Conservation (phyloP, 2,888 invertebrate species). For the Heteromyza rotundicornis region DNA sequence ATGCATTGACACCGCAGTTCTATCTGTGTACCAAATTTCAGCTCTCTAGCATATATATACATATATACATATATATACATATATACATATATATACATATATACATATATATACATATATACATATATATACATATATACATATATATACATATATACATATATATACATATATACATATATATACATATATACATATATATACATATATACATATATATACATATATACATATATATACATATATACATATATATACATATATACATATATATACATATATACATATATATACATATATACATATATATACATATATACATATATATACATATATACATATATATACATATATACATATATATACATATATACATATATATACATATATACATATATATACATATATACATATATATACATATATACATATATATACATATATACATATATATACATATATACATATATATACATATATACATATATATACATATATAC, state of each 20-base stretch:
- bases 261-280: constrained; percentile 4
- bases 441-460: constrained; percentile 7
- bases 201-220: constrained; percentile 1
- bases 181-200: too few relatives aligned
- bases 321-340: background rate
- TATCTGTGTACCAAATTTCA: too few relatives aligned
- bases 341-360: constrained; percentile 3
- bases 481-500: too few relatives aligned
- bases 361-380: constrained; percentile 10
- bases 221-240: constrained; percentile 10
- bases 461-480: too few relatives aligned
- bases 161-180: too few relatives aligned
- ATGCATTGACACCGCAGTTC: too few relatives aligned
- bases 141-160: too few relatives aligned
- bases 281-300: constrained; percentile 4
- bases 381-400: background rate
- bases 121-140: too few relatives aligned
- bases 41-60: too few relatives aligned
- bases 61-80: too few relatives aligned
- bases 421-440: background rate
- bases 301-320: constrained; percentile 6
- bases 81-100: too few relatives aligned
- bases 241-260: constrained; percentile 18
- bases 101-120: too few relatives aligned
- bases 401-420: constrained; percentile 6